These are phyloP conservation scores for Adela reaumurella DNA, from an alignment of 2,888 invertebrate genomes.

Conservation along the genomic window DNA sequence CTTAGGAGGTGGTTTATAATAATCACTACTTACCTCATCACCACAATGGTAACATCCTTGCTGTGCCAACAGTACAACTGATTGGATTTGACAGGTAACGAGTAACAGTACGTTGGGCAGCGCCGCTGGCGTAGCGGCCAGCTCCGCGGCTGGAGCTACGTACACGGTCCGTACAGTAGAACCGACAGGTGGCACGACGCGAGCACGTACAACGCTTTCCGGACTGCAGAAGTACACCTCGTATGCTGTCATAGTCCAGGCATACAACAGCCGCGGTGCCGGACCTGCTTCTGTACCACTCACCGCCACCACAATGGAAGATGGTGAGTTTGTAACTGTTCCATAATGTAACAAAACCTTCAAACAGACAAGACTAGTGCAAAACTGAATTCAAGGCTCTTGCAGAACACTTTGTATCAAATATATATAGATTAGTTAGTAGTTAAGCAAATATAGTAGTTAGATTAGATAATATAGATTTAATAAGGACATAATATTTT, in stretches of 20 bases:
- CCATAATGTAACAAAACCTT: too few relatives aligned
- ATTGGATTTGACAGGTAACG: conserved; percentile 25
- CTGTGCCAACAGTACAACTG: too few relatives aligned
- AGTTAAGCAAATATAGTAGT: too few relatives aligned
- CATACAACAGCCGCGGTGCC: conserved; percentile 82
- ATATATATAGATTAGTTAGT: too few relatives aligned
- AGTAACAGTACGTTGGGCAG: conserved; percentile 43
- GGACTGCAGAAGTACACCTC: conserved; percentile 75
- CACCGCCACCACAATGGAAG: conserved; percentile 77
- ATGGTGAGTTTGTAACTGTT: conserved; percentile 69
- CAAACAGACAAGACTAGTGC: too few relatives aligned
- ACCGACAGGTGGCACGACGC: conserved; percentile 68
- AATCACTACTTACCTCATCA: too few relatives aligned
- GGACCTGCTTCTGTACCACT: conserved; percentile 81
- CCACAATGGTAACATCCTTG: too few relatives aligned
- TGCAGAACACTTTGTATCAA: too few relatives aligned
- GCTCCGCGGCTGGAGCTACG: conserved; percentile 30
- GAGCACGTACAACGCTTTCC: conserved; percentile 59
- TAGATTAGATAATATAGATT: too few relatives aligned
- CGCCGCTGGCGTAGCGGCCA: conserved; percentile 22
- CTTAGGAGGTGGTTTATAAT: too few relatives aligned
- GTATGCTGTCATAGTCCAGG: conserved; percentile 81
- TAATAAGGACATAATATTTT: conserved; percentile 2
- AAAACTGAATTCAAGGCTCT: too few relatives aligned
- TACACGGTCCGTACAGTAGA: conserved; percentile 77